Base-by-base conservation (phyloP, 2,113 vertebrate species). In the Corvus cornix region DNA sequence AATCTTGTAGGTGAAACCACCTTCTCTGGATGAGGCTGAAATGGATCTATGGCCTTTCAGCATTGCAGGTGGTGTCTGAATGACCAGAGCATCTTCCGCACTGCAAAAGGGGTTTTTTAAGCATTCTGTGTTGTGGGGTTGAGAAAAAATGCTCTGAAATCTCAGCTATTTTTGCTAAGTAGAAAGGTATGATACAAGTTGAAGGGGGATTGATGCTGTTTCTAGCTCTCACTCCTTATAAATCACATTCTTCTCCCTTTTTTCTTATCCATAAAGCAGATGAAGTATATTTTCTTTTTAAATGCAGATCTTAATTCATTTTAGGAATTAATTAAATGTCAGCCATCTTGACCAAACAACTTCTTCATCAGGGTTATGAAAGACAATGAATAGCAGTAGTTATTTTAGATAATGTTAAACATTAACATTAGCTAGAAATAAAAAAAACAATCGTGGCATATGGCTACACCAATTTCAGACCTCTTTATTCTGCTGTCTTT, bases 201-300 rank as follows among this genome's bases (percentile, higher is more conserved):
- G 18, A 75, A 79, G 24, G 11, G 14, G 14, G 19, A 9, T 21
- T 80, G 23, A 64, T 2, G 2, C 5, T 28, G 6, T 72, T 76
- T 52, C 11, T 76, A 41, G 4, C 6, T 58, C 12, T 84, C 5
- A 10, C 6, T 68, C 11, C 3, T 27, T 52, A 20, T 10, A 31
- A 2, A 72, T 39, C 7, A 22, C 3, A 8, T 52, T 46, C 13
- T 53, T 4, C 2, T 5, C 3, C 33, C 1, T 13, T 67, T 59
- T 93, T 75, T 66, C 18, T 68, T 63, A 68, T 23, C 14, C 7
- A 15, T 51, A 44, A 30, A 28, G 27, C 4, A 83, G 37, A 55
- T 31, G 23, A 53, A 2, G 9, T 17, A 58, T 22, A 2, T 7
- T 53, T 46, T 43, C 7, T 68, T 44, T 35, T 44, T 31, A 35